Conservation (phyloP, 2,797 vertebrate species). For the Sebastes ruberrimus region DNA sequence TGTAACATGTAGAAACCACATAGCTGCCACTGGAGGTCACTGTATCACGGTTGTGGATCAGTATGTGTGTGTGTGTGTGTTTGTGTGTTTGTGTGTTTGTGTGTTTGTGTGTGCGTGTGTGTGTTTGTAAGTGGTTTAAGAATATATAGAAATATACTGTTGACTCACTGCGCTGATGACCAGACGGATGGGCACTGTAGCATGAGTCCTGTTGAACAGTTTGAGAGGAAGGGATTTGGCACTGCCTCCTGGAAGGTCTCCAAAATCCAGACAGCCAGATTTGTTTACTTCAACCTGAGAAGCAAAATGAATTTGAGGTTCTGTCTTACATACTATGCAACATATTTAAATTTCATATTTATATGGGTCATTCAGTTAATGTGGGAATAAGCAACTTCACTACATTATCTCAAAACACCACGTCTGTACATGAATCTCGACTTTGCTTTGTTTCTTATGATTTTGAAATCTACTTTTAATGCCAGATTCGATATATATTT, state of each 20-base stretch:
- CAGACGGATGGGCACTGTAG: conserved; percentile 91
- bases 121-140: not conserved
- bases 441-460: not conserved
- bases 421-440: not conserved
- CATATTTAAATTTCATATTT: not conserved
- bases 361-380: not conserved
- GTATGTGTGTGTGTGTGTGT: not conserved
- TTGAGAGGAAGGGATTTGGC: conserved; percentile 91
- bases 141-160: not conserved
- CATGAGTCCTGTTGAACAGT: conserved; percentile 89
- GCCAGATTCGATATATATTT: too few species aligned
- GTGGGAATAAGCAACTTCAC: not conserved
- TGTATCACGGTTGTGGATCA: not conserved
- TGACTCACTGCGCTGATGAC: conserved; percentile 94
- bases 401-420: not conserved
- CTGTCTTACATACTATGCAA: not conserved
- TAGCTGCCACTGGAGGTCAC: conserved; percentile 12
- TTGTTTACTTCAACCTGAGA: conserved; percentile 87
- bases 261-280: conserved; percentile 89
- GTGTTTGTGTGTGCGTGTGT: not conserved
- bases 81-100: too few species aligned
- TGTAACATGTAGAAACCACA: too few species aligned
- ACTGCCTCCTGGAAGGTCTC: conserved; percentile 88
- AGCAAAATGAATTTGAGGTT: conserved; percentile 1
- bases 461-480: too few species aligned